These are phyloP conservation scores for Hylyphantes graminicola DNA, from an alignment of 1,140 invertebrate genomes.

Conservation along the genomic window DNA sequence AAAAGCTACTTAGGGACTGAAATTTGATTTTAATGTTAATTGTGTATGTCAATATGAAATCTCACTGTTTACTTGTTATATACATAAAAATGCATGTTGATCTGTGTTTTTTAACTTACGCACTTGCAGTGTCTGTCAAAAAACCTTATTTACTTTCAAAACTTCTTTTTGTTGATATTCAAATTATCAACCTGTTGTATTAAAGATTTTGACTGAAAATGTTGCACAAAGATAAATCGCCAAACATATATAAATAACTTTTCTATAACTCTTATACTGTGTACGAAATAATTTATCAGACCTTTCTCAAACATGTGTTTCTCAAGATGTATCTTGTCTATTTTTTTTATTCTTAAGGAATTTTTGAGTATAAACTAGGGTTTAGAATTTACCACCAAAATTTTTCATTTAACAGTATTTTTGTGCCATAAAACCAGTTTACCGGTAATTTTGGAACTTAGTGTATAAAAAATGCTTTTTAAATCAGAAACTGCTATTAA, in stretches of 20 bases:
- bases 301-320: no score
- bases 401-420: no score
- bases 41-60: slow-evolving; percentile 13
- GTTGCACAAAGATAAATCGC: slow-evolving; percentile 47
- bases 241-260: slow-evolving; percentile 53
- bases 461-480: no score
- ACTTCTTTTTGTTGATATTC: slow-evolving; percentile 48
- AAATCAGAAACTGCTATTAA: no score
- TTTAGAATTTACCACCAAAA: no score
- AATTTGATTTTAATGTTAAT: slow-evolving; percentile 52
- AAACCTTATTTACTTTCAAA: slow-evolving; percentile 56
- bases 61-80: slow-evolving; percentile 51
- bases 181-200: slow-evolving; percentile 36
- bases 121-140: slow-evolving; percentile 45
- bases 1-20: slow-evolving; percentile 16
- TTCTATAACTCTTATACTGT: no score
- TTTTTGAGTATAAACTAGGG: no score
- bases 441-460: no score
- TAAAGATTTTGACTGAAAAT: slow-evolving; percentile 34
- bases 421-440: no score
- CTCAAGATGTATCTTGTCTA: no score
- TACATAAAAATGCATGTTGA: slow-evolving; percentile 51
- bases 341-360: no score
- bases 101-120: slow-evolving; percentile 57
- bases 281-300: no score